Evolutionary conservation across 2,888 invertebrate species (phyloP).

Genomic region (Tinea pellionella): DNA sequence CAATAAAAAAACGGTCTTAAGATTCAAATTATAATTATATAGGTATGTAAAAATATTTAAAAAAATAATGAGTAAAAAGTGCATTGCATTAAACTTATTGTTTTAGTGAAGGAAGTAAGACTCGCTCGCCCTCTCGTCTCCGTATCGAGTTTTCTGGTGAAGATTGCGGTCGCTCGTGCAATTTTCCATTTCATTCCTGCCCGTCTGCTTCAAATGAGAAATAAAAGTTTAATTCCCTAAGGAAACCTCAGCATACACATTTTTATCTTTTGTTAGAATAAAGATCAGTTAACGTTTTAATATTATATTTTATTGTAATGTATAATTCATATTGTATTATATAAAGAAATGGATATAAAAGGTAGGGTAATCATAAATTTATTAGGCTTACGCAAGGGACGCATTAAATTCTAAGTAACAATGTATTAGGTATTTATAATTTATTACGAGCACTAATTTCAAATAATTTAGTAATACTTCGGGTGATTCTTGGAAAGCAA

Average conservation of each 20-base stretch:
- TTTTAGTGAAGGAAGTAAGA: background rate
- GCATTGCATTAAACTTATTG: background rate
- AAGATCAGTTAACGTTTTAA: background rate
- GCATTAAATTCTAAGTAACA: background rate
- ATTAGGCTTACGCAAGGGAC: background rate
- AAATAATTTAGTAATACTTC: too few relatives aligned
- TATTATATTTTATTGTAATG: too few relatives aligned
- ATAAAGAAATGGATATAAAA: background rate
- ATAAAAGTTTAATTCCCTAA: background rate
- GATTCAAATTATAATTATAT: too few relatives aligned
- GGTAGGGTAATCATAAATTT: background rate
- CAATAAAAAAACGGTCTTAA: too few relatives aligned
- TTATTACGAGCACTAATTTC: too few relatives aligned
- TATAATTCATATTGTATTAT: too few relatives aligned
- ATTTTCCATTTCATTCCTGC: background rate
- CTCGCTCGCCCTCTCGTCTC: background rate
- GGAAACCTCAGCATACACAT: background rate
- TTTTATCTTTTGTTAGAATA: background rate
- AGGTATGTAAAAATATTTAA: too few relatives aligned
- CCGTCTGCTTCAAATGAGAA: background rate
- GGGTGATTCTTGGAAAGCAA: too few relatives aligned
- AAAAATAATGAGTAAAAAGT: too few relatives aligned
- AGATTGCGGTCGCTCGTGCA: background rate
- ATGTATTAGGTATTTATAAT: background rate
- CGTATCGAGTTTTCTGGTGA: background rate